These are phyloP conservation scores for Meliscaeva auricollis DNA, from an alignment of 2,888 invertebrate genomes.

Conservation along the genomic window DNA sequence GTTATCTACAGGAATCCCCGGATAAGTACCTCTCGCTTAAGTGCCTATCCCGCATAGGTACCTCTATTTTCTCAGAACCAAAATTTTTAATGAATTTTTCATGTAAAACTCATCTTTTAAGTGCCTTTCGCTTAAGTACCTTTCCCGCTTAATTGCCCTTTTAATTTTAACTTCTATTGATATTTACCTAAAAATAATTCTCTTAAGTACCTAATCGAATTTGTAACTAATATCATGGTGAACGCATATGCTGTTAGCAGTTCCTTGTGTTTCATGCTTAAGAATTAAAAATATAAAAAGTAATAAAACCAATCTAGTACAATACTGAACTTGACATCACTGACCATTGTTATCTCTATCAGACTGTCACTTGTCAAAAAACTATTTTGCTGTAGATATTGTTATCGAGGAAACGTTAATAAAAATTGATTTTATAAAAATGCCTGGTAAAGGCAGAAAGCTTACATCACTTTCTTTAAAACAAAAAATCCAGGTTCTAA, in stretches of 20 bases:
- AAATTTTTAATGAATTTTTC: conserved; percentile 7
- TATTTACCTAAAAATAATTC: not conserved
- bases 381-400: not conserved
- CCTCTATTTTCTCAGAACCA: conserved; percentile 2
- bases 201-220: not conserved
- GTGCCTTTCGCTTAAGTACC: not conserved
- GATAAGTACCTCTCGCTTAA: conserved; percentile 8
- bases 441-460: conserved; percentile 1
- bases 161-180: not conserved
- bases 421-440: not conserved
- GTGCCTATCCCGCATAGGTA: conserved; percentile 5
- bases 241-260: not conserved
- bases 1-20: no score
- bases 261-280: not conserved
- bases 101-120: conserved; percentile 13
- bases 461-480: not conserved
- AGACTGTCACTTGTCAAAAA: not conserved
- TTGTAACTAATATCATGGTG: not conserved
- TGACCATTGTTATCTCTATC: no score
- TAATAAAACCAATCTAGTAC: not conserved
- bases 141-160: not conserved
- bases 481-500: not conserved
- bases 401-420: not conserved
- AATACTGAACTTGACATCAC: not conserved
- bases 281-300: conserved; percentile 2